Evolutionary conservation across 2,113 vertebrate species (phyloP).

Genomic region (Rhinichthys klamathensis): DNA sequence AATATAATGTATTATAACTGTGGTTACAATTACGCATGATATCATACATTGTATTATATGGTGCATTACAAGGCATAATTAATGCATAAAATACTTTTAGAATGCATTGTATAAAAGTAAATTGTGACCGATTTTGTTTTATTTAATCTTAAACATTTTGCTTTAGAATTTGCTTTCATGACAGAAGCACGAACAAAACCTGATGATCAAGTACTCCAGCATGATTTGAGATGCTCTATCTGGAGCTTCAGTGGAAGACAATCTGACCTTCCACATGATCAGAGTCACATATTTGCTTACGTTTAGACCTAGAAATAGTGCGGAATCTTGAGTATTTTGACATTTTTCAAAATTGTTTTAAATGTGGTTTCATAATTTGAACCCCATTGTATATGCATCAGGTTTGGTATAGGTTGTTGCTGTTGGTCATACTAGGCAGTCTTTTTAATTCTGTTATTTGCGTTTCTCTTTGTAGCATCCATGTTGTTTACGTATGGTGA

Average conservation of each 20-base stretch:
- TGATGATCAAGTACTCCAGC: neutral
- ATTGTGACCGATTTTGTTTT: too few species aligned
- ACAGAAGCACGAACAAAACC: neutral
- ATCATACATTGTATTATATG: too few species aligned
- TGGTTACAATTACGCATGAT: too few species aligned
- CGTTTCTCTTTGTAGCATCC: slow-evolving; percentile 14
- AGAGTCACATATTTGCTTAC: neutral
- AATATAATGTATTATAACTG: too few species aligned
- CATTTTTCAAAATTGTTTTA: neutral
- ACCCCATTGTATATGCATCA: neutral
- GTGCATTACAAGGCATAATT: too few species aligned
- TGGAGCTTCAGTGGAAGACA: neutral
- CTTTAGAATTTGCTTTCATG: neutral
- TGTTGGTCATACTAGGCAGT: neutral
- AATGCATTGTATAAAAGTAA: too few species aligned
- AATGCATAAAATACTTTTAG: too few species aligned
- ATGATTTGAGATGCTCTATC: neutral
- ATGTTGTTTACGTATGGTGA: neutral
- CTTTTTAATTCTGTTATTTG: neutral
- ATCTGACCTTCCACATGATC: neutral
- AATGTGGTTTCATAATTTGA: neutral
- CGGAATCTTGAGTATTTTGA: neutral
- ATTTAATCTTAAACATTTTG: neutral
- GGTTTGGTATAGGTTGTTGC: neutral
- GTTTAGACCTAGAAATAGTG: neutral